Conservation (phyloP, 2,113 vertebrate species). For the Clarias macrocephalus region DNA sequence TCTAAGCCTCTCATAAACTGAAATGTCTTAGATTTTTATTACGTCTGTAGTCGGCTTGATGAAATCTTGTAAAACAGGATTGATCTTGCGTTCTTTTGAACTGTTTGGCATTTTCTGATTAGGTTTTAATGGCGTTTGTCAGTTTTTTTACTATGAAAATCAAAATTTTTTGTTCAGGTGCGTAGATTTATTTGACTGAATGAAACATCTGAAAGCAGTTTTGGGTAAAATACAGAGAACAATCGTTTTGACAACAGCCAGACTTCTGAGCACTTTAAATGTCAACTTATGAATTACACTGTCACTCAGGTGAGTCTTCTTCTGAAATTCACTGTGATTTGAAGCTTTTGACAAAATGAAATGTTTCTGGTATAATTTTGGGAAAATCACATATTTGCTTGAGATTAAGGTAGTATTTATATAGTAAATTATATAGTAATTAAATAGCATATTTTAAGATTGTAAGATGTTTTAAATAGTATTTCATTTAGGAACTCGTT, state of each 20-base stretch:
- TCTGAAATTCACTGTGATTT: not conserved
- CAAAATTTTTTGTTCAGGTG: not conserved
- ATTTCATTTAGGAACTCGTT: too few species aligned
- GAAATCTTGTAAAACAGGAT: constrained; percentile 16
- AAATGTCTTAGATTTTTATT: not conserved
- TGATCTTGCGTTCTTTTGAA: not conserved
- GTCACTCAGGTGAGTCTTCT: not conserved
- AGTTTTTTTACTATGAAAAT: not conserved
- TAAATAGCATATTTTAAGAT: too few species aligned
- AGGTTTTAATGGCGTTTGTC: not conserved
- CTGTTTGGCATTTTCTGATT: not conserved
- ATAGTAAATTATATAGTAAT: too few species aligned
- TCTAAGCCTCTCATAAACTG: constrained; percentile 19
- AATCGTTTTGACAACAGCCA: not conserved
- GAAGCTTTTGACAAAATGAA: too few species aligned
- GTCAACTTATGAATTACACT: not conserved
- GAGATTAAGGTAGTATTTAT: too few species aligned
- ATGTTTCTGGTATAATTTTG: too few species aligned
- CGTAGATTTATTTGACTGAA: not conserved
- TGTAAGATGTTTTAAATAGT: too few species aligned
- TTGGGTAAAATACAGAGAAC: not conserved
- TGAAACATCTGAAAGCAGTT: not conserved
- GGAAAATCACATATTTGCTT: too few species aligned
- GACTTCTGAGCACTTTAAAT: not conserved
- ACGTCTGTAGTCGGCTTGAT: not conserved